A percentile compares a stretch with the other conserved stretches of the same genome.
These are phyloP conservation scores for Cataglyphis altisquamis DNA, from an alignment of 2,888 invertebrate species.

Conservation along the genomic window DNA sequence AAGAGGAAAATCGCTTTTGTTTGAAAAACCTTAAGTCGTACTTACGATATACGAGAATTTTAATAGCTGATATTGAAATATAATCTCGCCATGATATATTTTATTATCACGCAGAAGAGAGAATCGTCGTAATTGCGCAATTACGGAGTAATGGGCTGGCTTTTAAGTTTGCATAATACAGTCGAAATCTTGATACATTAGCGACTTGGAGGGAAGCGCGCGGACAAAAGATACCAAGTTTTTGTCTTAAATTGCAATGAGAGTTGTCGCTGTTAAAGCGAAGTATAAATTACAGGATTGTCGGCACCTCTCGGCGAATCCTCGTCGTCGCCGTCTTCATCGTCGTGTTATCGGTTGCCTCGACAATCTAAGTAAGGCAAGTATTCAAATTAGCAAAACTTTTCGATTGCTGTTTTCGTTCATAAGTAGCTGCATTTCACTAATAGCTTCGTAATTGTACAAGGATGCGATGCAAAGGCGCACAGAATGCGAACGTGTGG, in stretches of 20 bases:
- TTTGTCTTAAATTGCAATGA: constrained; percentile 69
- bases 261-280: constrained; percentile 67
- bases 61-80: constrained; percentile 45
- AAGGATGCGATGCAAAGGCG: not conserved
- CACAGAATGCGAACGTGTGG: not conserved
- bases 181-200: constrained; percentile 53
- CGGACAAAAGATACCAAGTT: constrained; percentile 59
- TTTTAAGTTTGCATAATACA: constrained; percentile 54
- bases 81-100: constrained; percentile 45
- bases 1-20: not conserved
- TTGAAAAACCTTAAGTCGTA: not conserved
- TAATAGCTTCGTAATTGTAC: not conserved
- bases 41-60: not conserved
- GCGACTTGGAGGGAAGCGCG: not conserved
- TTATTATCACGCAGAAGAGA: constrained; percentile 25
- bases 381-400: constrained; percentile 74
- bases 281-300: constrained; percentile 67
- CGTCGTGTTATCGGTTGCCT: constrained; percentile 58
- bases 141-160: constrained; percentile 36
- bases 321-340: constrained; percentile 1
- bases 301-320: constrained; percentile 30
- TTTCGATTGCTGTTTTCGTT: constrained; percentile 74
- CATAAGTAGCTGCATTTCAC: not conserved
- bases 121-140: constrained; percentile 42
- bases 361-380: constrained; percentile 60